Base-by-base conservation (phyloP, 2,888 invertebrate species). In the Beris morrisii region DNA sequence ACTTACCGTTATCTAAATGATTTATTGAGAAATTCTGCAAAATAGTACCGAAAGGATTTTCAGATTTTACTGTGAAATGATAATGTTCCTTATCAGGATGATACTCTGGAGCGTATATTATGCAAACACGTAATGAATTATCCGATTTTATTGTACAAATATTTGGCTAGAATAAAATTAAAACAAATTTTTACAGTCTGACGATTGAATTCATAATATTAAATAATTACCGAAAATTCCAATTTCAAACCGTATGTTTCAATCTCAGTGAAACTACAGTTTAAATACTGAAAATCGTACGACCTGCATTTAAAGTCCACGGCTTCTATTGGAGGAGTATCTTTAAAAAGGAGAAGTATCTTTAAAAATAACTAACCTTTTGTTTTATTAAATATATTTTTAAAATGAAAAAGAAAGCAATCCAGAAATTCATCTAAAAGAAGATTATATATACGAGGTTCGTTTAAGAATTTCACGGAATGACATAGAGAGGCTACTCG, bases 1-100 rank as follows among this genome's bases (percentile, higher is more conserved):
- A 53, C 46, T 38, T 38, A 65, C 65, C 65, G 32, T 15, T 65
- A 11, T 65, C 55, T 9, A 56, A 56, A 56, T 65, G 56, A 56
- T 65, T 65, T 6, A 56, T 22, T 12, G 28, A 28, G 22, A 65
- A 65, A n/a, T 31, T 48, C 28, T 65, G 65, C 6, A n/a, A 12
- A n/a, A 12, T 30, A 15, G 32, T 48, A n/a, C 48, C 65, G 7
- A 56, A 65, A 48, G 22, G 22, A 43, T 65, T 65, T 12, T 55
- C 46, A 12, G 65, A 45, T 13, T 7, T 30, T 6, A 65, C n/a
- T 12, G 55, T 56, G 38, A 65, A 65, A 46, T 65, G 32, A 38
- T 65, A 65, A 6, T 50, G 4, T 15, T 52, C 50, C 7, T 52
- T 52, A 6, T 28, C 15, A 5, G 61, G 52, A 11, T 61, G 38